Evolutionary conservation across 2,797 vertebrate species (phyloP).

Genomic region (Labroides dimidiatus): DNA sequence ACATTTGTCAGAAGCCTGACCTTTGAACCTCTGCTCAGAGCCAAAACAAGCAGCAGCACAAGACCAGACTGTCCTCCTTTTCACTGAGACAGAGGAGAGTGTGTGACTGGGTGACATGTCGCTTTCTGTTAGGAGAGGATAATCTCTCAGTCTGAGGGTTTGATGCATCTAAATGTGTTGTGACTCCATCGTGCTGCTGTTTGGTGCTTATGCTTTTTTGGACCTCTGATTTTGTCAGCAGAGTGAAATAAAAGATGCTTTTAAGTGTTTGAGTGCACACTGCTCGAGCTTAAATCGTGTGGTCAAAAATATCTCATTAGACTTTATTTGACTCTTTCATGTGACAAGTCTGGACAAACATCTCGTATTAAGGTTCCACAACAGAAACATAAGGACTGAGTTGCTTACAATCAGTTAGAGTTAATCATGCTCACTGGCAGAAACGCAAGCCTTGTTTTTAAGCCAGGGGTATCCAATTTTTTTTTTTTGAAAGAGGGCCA

Average conservation of each 20-base stretch:
- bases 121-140: conserved; percentile 14
- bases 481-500: too few relatives aligned
- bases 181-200: neutral
- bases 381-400: too few relatives aligned
- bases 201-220: neutral
- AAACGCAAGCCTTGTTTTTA: too few relatives aligned
- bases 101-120: neutral
- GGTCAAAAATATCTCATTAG: too few relatives aligned
- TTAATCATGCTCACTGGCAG: too few relatives aligned
- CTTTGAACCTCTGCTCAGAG: conserved; percentile 26
- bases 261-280: neutral
- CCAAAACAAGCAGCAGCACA: conserved; percentile 11
- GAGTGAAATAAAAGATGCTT: neutral
- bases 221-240: neutral
- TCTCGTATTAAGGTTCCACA: too few relatives aligned
- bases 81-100: neutral
- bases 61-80: conserved; percentile 20
- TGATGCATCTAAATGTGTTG: neutral
- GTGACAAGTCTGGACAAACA: too few relatives aligned
- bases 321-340: too few relatives aligned
- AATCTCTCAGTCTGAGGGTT: neutral
- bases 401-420: too few relatives aligned
- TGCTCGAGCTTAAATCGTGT: too few relatives aligned
- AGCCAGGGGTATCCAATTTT: too few relatives aligned
- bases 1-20: conserved; percentile 39